Base-by-base conservation (phyloP, 2,888 invertebrate genomes). In the Ophion slaviceki region DNA sequence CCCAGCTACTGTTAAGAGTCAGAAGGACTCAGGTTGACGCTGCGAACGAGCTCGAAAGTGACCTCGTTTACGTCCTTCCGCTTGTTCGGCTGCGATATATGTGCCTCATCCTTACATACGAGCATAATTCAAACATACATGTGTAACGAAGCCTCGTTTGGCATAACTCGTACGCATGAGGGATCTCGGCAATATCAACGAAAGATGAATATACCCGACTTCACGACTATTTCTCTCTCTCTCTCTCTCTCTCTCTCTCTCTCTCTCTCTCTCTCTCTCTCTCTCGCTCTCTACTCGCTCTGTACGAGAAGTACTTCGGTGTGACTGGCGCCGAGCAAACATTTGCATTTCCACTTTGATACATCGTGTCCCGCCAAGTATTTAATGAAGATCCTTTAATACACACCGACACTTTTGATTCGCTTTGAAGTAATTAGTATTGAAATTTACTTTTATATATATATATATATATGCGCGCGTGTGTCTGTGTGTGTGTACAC, bases 241-340 rank as follows among this genome's bases (percentile, higher is more conserved):
- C 62, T 70, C n/a, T 28, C n/a, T 53, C 2, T 61, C 40, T 45
- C 28, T 68, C 40, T 57, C 59, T 14, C 40, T 0, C 10, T 71
- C 62, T 70, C 20, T 32, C n/a, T 24, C 24, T 24, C 24, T 24
- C 24, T 24, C 24, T 24, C 24, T 24, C 24, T 24, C 24, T 24
- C 24, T 24, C 24, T 24, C 24, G 0, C 24, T 24, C 24, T 24
- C 24, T 24, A n/a, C 24, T 24, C 24, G 0, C 24, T 24, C 24
- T 24, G 17, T 32, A 53, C 32, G 71, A 10, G 24, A n/a, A 67
- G 47, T 80, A 59, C 32, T 68, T 28, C 10, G 24, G 40, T 68
- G 67, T 53, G 78, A 74, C 67, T 74, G 83, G 83, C 83, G 83
- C 78, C 83, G 71, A 67, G 83, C 78, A 83, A 83, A 83, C 68